Conservation (phyloP, 2,797 vertebrate genomes). For the Pipistrellus nathusii region DNA sequence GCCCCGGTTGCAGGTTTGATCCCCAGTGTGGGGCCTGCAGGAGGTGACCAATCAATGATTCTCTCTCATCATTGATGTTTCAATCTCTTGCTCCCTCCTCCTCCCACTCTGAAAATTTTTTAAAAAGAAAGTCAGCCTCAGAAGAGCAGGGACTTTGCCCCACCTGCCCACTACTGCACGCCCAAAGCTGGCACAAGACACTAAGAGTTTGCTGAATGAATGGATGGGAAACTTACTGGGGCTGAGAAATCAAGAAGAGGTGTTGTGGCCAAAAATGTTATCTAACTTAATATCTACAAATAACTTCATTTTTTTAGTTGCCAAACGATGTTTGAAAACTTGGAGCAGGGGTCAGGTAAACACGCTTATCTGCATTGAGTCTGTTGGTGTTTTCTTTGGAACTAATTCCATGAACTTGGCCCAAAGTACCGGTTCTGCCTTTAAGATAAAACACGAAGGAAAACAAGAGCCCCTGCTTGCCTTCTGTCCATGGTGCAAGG, state of each 20-base stretch:
- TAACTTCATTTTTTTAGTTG: conserved; percentile 38
- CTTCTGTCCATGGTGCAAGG: neutral
- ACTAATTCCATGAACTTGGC: neutral
- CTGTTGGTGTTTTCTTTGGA: conserved; percentile 50
- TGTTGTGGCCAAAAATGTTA: neutral
- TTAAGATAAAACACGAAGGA: conserved; percentile 53
- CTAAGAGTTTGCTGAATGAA: neutral
- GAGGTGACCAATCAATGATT: no score
- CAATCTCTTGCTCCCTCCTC: no score
- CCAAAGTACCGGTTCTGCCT: conserved; percentile 44
- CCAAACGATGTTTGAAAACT: conserved; percentile 52
- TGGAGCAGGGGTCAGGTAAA: conserved; percentile 38
- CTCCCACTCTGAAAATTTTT: no score
- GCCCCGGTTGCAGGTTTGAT: no score
- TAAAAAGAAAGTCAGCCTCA: neutral
- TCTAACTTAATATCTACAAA: conserved; percentile 43
- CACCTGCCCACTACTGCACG: neutral
- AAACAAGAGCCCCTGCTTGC: conserved; percentile 13
- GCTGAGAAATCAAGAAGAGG: neutral
- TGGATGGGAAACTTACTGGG: neutral
- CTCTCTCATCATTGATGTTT: no score
- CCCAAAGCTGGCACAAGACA: neutral
- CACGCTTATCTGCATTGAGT: conserved; percentile 20
- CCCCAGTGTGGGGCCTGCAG: no score
- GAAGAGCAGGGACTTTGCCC: neutral